Evolutionary conservation across 2,113 vertebrate species (phyloP).

Genomic region (Mixornis gularis): DNA sequence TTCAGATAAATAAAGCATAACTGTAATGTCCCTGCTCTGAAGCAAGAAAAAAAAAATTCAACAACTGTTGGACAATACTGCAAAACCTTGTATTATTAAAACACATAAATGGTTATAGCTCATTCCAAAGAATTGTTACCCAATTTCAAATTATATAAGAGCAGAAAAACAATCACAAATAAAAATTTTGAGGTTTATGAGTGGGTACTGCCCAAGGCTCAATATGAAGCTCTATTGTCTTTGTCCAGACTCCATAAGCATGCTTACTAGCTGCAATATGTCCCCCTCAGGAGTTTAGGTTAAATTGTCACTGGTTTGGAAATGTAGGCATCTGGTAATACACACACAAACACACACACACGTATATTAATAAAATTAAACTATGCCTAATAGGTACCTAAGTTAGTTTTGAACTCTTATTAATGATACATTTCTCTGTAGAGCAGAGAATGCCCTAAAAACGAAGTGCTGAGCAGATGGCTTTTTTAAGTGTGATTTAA

Average conservation of each 20-base stretch:
- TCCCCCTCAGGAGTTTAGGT: neutral
- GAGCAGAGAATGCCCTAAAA: neutral
- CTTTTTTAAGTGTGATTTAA: slow-evolving; percentile 17
- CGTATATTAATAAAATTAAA: neutral
- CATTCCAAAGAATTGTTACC: neutral
- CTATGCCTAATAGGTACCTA: neutral
- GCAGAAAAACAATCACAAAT: neutral
- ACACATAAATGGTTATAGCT: neutral
- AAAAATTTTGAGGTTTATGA: neutral
- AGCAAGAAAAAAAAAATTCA: neutral
- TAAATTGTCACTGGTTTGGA: neutral
- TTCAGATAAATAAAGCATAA: slow-evolving; percentile 1
- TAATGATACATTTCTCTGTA: neutral
- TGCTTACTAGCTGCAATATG: neutral
- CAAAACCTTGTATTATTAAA: slow-evolving; percentile 2
- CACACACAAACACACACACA: neutral
- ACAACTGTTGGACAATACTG: neutral
- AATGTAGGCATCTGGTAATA: neutral
- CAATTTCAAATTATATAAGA: neutral
- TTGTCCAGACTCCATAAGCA: neutral
- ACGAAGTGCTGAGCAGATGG: neutral
- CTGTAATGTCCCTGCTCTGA: neutral
- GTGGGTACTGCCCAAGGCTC: neutral
- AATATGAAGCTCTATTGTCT: neutral
- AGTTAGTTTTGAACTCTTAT: neutral